Conservation (phyloP, 2,888 invertebrate species). For the Fragum fragum region DNA sequence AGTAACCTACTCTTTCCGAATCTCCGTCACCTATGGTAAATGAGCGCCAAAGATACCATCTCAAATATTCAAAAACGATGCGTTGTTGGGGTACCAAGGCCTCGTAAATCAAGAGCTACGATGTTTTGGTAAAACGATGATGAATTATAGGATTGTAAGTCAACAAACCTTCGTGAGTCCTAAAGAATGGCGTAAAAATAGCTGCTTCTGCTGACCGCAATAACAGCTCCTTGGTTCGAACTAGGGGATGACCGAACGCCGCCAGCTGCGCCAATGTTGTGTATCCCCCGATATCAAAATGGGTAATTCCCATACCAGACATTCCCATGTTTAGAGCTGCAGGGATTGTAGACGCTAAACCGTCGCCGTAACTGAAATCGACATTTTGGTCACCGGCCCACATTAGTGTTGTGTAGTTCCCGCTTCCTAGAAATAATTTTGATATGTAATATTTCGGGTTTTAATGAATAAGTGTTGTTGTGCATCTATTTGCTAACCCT, state of each 20-base stretch:
- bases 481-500: too few species aligned
- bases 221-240: conserved; percentile 77
- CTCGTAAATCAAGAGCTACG: too few species aligned
- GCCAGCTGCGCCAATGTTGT: conserved; percentile 73
- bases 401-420: conserved; percentile 78
- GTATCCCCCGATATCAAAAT: conserved; percentile 84
- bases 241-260: conserved; percentile 64
- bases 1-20: too few species aligned
- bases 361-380: conserved; percentile 80
- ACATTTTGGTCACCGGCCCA: conserved; percentile 85
- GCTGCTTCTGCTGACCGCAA: conserved; percentile 82
- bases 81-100: too few species aligned
- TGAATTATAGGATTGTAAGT: too few species aligned
- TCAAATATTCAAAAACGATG: too few species aligned
- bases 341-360: conserved; percentile 80
- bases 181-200: conserved; percentile 81
- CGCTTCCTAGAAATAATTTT: conserved; percentile 64
- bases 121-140: too few species aligned
- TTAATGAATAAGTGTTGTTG: too few species aligned
- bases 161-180: conserved; percentile 85
- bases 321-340: conserved; percentile 80
- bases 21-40: too few species aligned
- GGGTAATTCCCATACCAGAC: conserved; percentile 81
- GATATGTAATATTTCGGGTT: too few species aligned
- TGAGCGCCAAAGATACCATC: too few species aligned